Conservation (phyloP, 2,113 vertebrate genomes). For the Brachypodius melanocephalos region DNA sequence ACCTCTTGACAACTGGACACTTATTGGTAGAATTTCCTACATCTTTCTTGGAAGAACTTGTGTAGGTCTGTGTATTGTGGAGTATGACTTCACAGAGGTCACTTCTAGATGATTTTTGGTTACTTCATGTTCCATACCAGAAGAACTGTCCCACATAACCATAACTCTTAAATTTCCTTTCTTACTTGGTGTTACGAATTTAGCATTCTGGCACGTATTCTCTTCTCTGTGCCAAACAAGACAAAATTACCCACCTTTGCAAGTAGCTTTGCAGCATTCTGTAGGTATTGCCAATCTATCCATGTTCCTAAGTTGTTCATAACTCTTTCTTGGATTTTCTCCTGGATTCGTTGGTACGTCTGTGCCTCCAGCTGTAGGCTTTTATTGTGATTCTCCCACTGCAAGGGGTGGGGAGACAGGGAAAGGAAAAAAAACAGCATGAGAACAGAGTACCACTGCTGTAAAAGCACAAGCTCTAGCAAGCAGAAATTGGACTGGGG, state of each 20-base stretch:
- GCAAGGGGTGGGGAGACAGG: neutral
- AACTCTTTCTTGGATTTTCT: constrained; percentile 98
- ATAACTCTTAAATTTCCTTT: neutral
- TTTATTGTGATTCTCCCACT: constrained; percentile 99
- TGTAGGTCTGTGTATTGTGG: neutral
- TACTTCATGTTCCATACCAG: neutral
- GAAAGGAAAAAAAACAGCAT: neutral
- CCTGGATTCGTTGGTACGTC: constrained; percentile 98
- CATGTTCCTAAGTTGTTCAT: constrained; percentile 99
- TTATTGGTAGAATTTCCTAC: neutral
- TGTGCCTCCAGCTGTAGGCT: constrained; percentile 97
- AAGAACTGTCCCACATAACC: neutral
- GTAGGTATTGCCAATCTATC: constrained; percentile 99
- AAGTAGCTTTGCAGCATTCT: constrained; percentile 96
- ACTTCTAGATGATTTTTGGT: neutral
- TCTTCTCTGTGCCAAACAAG: neutral
- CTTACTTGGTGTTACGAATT: neutral
- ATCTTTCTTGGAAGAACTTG: neutral
- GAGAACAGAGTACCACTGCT: neutral
- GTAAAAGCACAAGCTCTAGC: constrained; percentile 39
- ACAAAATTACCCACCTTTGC: constrained; percentile 84
- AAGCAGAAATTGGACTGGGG: constrained; percentile 23
- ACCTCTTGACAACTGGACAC: neutral
- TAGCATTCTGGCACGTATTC: neutral
- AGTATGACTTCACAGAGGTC: neutral